Evolutionary conservation across 2,888 invertebrate species (phyloP).

Genomic region (Shargacucullia verbasci): DNA sequence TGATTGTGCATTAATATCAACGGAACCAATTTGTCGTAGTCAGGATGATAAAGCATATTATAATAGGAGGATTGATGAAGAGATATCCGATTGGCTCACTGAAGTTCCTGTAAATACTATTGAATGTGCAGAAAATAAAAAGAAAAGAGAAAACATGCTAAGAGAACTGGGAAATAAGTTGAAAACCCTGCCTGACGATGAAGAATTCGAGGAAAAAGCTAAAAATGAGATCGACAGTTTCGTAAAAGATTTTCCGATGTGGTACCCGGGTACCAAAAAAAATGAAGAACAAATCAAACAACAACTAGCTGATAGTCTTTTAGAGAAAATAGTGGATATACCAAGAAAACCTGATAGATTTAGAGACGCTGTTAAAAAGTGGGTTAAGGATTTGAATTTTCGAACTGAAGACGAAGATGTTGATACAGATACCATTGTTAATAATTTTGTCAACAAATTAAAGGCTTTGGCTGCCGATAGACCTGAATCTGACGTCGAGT

Average conservation of each 20-base stretch:
- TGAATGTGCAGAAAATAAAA: slow-evolving; percentile 51
- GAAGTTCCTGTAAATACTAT: slow-evolving; percentile 62
- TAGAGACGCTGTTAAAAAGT: slow-evolving; percentile 43
- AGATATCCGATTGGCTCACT: slow-evolving; percentile 60
- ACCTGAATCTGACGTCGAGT: slow-evolving; percentile 39
- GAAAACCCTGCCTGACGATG: slow-evolving; percentile 45
- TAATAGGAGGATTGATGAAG: slow-evolving; percentile 43
- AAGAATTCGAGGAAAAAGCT: slow-evolving; percentile 51
- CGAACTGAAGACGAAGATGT: slow-evolving; percentile 23
- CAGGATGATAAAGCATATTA: slow-evolving; percentile 23
- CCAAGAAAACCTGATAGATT: slow-evolving; percentile 46
- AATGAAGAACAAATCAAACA: slow-evolving; percentile 58
- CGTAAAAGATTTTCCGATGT: slow-evolving; percentile 64
- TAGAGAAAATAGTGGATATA: slow-evolving; percentile 41
- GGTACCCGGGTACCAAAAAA: slow-evolving; percentile 59
- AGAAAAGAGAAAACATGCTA: slow-evolving; percentile 49
- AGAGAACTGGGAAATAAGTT: slow-evolving; percentile 54
- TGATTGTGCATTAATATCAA: background rate
- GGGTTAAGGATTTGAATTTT: slow-evolving; percentile 51
- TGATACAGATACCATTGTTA: slow-evolving; percentile 36
- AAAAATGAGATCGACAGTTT: slow-evolving; percentile 53
- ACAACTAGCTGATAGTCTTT: slow-evolving; percentile 55
- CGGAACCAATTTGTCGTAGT: background rate
- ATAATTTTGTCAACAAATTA: slow-evolving; percentile 49
- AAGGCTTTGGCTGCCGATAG: slow-evolving; percentile 42